phyloP scores from a whole-genome alignment of 1,140 invertebrate genomes.

The Aricia agestis region DNA sequence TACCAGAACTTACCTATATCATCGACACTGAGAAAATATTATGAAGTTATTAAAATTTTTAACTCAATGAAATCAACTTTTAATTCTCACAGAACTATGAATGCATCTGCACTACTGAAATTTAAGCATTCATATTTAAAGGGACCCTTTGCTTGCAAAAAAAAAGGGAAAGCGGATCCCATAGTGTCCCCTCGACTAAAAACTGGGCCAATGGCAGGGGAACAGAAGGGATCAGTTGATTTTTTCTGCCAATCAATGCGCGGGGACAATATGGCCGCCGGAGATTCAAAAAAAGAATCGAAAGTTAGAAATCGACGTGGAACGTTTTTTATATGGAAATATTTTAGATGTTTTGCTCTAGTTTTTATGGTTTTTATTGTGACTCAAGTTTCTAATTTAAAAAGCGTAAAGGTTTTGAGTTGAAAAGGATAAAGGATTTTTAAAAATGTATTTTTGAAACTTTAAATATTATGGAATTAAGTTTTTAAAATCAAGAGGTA shows the following conservation, averaged over 20 bases:
- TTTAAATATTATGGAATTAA: too few species aligned
- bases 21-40: too few species aligned
- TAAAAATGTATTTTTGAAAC: not conserved
- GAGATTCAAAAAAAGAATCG: slow-evolving; percentile 13
- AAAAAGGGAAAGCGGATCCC: slow-evolving; percentile 53
- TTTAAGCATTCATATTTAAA: slow-evolving; percentile 54
- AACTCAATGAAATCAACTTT: not conserved
- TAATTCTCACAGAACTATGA: not conserved
- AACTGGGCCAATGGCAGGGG: slow-evolving; percentile 69
- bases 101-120: slow-evolving; percentile 38
- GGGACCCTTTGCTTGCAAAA: slow-evolving; percentile 47
- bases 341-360: slow-evolving; percentile 1
- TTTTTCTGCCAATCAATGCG: slow-evolving; percentile 70
- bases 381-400: not conserved
- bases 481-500: too few species aligned
- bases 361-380: not conserved
- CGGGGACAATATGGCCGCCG: slow-evolving; percentile 62
- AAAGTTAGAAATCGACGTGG: slow-evolving; percentile 8
- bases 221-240: slow-evolving; percentile 54
- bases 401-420: not conserved
- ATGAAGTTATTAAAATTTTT: too few species aligned
- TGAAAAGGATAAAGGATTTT: not conserved
- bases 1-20: too few species aligned
- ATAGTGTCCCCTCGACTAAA: slow-evolving; percentile 60
- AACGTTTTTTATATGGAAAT: slow-evolving; percentile 6